A percentile compares a stretch with the other conserved stretches of the same genome.
phyloP scores from a whole-genome alignment of 2,888 invertebrate species.

The Smittia sp. region DNA sequence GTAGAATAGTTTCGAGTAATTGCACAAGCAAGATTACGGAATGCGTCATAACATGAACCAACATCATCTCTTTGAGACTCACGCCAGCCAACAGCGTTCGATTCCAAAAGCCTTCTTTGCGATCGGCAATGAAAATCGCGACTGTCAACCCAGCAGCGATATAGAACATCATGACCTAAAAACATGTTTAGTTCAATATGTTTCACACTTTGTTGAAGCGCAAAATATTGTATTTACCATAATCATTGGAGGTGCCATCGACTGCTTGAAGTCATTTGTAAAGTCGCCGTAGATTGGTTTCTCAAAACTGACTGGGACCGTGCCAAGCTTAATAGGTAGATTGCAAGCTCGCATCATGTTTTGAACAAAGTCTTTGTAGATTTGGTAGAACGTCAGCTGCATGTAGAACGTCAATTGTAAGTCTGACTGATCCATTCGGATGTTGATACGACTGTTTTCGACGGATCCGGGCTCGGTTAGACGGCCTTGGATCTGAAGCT shows the following conservation, averaged over 20 bases:
- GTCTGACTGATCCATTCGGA: conserved; percentile 77
- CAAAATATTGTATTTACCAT: conserved; percentile 73
- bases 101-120: conserved; percentile 82
- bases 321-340: conserved; percentile 57
- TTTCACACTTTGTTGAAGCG: no score
- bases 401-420: conserved; percentile 76
- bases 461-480: conserved; percentile 58
- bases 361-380: conserved; percentile 66
- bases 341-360: conserved; percentile 65
- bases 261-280: conserved; percentile 70
- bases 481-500: conserved; percentile 60
- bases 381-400: conserved; percentile 65
- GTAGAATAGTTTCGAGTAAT: conserved; percentile 55
- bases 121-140: conserved; percentile 74
- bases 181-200: no score
- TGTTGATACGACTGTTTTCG: conserved; percentile 62
- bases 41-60: conserved; percentile 77
- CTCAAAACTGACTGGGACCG: conserved; percentile 65
- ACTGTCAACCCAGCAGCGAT: conserved; percentile 80
- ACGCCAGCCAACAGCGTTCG: conserved; percentile 81
- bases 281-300: conserved; percentile 67
- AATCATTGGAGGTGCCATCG: conserved; percentile 66
- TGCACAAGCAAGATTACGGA: conserved; percentile 71
- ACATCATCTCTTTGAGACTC: conserved; percentile 71
- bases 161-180: conserved; percentile 63